A percentile compares a stretch with the other conserved stretches of the same genome.
Conservation (phyloP, 2,888 invertebrate genomes). For the Tryphoninae sp. region DNA sequence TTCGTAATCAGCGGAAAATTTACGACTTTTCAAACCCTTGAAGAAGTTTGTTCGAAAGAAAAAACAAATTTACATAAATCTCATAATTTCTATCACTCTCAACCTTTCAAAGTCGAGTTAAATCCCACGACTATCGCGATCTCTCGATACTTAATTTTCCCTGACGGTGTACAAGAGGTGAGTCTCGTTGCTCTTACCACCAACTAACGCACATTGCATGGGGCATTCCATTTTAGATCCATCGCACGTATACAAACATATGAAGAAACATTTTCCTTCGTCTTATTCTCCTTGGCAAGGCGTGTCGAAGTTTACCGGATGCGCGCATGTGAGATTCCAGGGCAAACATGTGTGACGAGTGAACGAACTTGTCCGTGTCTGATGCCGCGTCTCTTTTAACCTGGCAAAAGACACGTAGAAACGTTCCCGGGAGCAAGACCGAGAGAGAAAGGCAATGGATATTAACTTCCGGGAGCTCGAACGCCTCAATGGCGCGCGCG, state of each 20-base stretch:
- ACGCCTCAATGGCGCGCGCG: conserved; percentile 33
- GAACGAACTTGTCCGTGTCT: conserved; percentile 61
- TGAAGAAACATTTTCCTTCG: neutral
- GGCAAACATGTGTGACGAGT: conserved; percentile 69
- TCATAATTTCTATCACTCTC: conserved; percentile 21
- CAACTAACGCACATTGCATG: conserved; percentile 11
- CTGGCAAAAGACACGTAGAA: conserved; percentile 14
- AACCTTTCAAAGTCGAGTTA: conserved; percentile 19
- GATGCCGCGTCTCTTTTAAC: conserved; percentile 22
- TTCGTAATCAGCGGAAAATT: too few species aligned
- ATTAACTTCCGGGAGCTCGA: conserved; percentile 56
- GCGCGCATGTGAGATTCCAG: conserved; percentile 67
- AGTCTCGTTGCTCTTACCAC: conserved; percentile 4
- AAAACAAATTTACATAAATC: neutral
- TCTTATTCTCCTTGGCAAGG: conserved; percentile 50
- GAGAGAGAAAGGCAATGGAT: conserved; percentile 38
- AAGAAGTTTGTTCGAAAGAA: neutral
- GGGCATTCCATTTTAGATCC: too few species aligned
- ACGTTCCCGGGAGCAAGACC: neutral
- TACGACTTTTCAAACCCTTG: too few species aligned
- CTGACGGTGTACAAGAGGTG: conserved; percentile 24
- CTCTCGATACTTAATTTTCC: conserved; percentile 34
- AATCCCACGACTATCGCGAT: conserved; percentile 34
- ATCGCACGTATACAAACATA: conserved; percentile 2
- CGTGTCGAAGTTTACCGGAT: conserved; percentile 60